phyloP scores from a whole-genome alignment of 2,888 invertebrate genomes.

The Geophilus truncorum region DNA sequence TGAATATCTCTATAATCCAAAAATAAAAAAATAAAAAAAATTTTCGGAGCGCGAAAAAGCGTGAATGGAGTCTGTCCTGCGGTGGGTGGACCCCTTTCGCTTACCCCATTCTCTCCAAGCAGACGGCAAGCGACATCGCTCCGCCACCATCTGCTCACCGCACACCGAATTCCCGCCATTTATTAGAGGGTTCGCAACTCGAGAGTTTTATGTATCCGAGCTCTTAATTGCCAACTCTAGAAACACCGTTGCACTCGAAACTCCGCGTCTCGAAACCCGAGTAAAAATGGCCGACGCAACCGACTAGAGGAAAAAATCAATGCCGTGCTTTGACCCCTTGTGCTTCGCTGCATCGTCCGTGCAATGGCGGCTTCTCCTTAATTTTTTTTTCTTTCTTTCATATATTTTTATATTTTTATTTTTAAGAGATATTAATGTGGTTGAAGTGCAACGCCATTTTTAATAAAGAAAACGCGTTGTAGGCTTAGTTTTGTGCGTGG shows the following conservation, averaged over 20 bases:
- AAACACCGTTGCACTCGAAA: neutral
- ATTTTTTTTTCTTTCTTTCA: neutral
- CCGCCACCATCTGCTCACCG: neutral
- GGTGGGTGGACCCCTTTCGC: constrained; percentile 2
- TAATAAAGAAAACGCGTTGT: neutral
- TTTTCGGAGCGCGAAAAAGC: neutral
- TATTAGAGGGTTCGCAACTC: neutral
- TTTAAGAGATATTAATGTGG: neutral
- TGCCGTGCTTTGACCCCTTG: neutral
- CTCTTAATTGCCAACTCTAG: neutral
- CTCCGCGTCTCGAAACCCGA: neutral
- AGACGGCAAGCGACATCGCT: neutral
- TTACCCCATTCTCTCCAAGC: constrained; percentile 10
- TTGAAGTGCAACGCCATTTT: neutral
- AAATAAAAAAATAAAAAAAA: too few species aligned
- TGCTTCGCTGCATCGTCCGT: neutral
- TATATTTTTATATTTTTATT: neutral
- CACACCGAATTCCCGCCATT: neutral
- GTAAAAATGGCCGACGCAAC: neutral
- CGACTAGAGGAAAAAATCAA: neutral
- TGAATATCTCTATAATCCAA: too few species aligned
- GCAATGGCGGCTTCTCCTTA: neutral
- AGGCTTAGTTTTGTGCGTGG: neutral
- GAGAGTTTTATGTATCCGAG: neutral
- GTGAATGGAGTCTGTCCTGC: neutral